phyloP scores from a whole-genome alignment of 1,140 invertebrate species.

The Amyelois transitella region DNA sequence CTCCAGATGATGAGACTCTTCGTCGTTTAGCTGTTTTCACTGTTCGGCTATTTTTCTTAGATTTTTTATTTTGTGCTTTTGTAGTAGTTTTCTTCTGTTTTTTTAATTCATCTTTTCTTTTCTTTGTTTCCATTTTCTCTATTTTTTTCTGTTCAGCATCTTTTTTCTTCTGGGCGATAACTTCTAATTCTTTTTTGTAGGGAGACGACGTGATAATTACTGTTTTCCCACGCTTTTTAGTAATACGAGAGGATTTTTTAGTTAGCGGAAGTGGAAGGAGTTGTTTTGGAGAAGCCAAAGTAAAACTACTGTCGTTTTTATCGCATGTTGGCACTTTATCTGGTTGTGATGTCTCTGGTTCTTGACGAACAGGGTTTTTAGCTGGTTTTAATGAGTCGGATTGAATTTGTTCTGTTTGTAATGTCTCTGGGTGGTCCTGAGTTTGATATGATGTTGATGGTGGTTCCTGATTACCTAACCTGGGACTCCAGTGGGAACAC shows the following conservation, averaged over 20 bases:
- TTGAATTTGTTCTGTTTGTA: not conserved
- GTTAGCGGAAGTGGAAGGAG: not conserved
- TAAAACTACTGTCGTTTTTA: constrained; percentile 3
- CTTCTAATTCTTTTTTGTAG: no score
- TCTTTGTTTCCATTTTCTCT: no score
- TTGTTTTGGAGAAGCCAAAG: no score
- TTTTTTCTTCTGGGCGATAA: not conserved
- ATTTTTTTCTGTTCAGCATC: no score
- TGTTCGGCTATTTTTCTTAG: not conserved
- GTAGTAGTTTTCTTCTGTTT: constrained; percentile 1
- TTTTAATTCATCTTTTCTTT: constrained; percentile 1
- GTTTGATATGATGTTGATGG: constrained; percentile 4
- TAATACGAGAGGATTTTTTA: not conserved
- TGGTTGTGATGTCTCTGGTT: not conserved
- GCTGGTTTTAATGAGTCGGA: not conserved
- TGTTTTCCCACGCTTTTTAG: constrained; percentile 1
- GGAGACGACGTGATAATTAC: no score
- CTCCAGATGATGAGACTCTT: constrained; percentile 1
- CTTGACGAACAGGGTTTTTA: not conserved
- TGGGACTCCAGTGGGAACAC: constrained; percentile 4
- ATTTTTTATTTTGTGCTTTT: not conserved
- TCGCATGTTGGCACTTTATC: not conserved
- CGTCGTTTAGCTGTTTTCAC: constrained; percentile 3
- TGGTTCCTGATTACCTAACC: constrained; percentile 1
- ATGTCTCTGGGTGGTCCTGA: not conserved